A percentile compares a stretch with the other conserved stretches of the same genome.
These are phyloP conservation scores for Venustaconcha ellipsiformis DNA, from an alignment of 1,140 invertebrate species.

Conservation along the genomic window DNA sequence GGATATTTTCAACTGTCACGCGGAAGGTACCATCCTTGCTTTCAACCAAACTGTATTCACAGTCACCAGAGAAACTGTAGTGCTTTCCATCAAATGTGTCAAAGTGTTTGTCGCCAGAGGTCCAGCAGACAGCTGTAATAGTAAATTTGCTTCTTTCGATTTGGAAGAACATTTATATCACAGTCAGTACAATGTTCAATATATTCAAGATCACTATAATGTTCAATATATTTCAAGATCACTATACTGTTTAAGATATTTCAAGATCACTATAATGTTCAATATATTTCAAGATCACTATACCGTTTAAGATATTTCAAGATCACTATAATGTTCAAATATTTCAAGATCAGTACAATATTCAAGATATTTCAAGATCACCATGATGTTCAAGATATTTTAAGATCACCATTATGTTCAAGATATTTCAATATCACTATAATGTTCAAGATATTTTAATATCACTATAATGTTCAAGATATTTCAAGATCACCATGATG, in stretches of 20 bases:
- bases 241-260: neutral
- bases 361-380: too few relatives aligned
- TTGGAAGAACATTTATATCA: neutral
- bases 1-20: constrained; percentile 75
- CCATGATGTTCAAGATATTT: too few relatives aligned
- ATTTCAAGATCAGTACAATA: neutral
- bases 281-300: too few relatives aligned
- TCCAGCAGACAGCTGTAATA: constrained; percentile 70
- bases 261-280: neutral
- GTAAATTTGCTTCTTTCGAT: neutral
- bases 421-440: too few relatives aligned
- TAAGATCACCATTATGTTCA: too few relatives aligned
- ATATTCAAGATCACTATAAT: neutral
- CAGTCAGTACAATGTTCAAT: neutral
- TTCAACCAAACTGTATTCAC: constrained; percentile 82
- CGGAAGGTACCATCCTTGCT: constrained; percentile 24
- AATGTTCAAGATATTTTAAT: too few relatives aligned
- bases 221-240: too few relatives aligned
- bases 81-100: constrained; percentile 84
- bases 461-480: too few relatives aligned
- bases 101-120: constrained; percentile 78
- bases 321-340: neutral
- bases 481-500: too few relatives aligned
- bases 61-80: constrained; percentile 88
- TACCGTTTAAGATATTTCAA: too few relatives aligned